Conservation (phyloP, 2,888 invertebrate genomes). For the Volucella inflata region DNA sequence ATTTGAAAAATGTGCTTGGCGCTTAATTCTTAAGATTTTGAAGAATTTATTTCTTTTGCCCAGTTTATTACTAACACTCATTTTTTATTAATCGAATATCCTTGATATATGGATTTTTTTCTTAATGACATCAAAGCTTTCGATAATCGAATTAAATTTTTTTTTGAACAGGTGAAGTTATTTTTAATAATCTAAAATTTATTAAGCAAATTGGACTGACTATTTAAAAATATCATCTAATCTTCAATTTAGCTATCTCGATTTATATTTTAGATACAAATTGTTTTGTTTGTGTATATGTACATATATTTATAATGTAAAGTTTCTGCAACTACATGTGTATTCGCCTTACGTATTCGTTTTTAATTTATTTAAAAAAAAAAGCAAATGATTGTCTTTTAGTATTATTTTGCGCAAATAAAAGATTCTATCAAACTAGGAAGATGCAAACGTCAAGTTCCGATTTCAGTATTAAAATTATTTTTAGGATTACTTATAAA, state of each 20-base stretch:
- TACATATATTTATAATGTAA: slow-evolving; percentile 14
- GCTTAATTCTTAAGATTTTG: too few relatives aligned
- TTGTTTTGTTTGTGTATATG: background rate
- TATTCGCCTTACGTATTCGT: slow-evolving; percentile 47
- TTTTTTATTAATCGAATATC: background rate
- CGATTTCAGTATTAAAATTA: slow-evolving; percentile 29
- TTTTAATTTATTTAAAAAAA: slow-evolving; percentile 38
- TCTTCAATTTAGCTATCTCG: too few relatives aligned
- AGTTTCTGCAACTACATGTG: slow-evolving; percentile 43
- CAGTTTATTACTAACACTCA: background rate
- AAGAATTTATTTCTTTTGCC: background rate
- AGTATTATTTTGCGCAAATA: slow-evolving; percentile 69
- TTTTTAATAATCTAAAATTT: background rate
- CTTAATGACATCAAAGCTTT: slow-evolving; percentile 12
- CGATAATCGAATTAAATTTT: background rate
- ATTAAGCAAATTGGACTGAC: too few relatives aligned
- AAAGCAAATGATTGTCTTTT: slow-evolving; percentile 54
- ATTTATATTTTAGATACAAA: too few relatives aligned
- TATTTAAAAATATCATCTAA: too few relatives aligned
- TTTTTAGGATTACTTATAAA: slow-evolving; percentile 21
- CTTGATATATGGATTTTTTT: background rate
- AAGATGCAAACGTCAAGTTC: slow-evolving; percentile 28
- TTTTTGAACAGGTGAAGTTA: slow-evolving; percentile 56
- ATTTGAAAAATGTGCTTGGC: too few relatives aligned
- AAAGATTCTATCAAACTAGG: slow-evolving; percentile 14